A percentile compares a stretch with the other conserved stretches of the same genome.
Evolutionary conservation across 1,140 invertebrate species (phyloP).

Genomic region (Himalopsyche phryganea): DNA sequence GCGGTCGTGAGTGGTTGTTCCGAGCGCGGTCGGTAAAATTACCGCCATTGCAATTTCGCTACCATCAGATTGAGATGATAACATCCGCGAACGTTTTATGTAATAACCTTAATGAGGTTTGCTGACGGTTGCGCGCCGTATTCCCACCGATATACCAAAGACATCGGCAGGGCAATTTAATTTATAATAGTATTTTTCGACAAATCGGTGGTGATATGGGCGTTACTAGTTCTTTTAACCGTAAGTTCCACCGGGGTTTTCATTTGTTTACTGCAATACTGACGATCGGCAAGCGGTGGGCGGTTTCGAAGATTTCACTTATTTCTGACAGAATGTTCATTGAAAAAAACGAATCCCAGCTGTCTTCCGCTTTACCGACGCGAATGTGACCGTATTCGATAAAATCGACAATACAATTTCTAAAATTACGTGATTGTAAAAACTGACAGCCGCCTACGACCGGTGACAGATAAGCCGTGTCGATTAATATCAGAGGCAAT

Average conservation of each 20-base stretch:
- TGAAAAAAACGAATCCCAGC: background rate
- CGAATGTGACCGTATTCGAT: background rate
- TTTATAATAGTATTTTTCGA: background rate
- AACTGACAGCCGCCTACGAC: constrained; percentile 12
- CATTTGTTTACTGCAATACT: constrained; percentile 16
- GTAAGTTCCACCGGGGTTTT: constrained; percentile 17
- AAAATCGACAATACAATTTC: background rate
- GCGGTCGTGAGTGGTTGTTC: constrained; percentile 33
- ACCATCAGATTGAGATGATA: constrained; percentile 6
- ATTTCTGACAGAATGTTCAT: constrained; percentile 21
- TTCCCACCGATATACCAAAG: background rate
- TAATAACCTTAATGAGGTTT: constrained; percentile 13
- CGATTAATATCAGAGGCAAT: constrained; percentile 14
- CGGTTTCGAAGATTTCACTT: constrained; percentile 8
- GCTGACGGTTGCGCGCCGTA: background rate
- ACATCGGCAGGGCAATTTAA: background rate
- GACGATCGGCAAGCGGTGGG: constrained; percentile 4
- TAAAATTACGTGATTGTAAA: background rate
- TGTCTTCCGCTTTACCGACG: background rate
- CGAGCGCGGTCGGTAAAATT: constrained; percentile 5
- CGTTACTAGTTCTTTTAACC: constrained; percentile 17
- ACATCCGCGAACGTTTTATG: constrained; percentile 14
- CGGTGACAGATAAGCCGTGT: constrained; percentile 9
- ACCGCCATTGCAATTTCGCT: constrained; percentile 20
- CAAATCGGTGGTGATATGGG: constrained; percentile 13